Percentiles rank a stretch among this genome's conserved stretches.
Evolutionary conservation across 2,113 vertebrate genomes (phyloP).

Genomic region (Myotis brandtii): DNA sequence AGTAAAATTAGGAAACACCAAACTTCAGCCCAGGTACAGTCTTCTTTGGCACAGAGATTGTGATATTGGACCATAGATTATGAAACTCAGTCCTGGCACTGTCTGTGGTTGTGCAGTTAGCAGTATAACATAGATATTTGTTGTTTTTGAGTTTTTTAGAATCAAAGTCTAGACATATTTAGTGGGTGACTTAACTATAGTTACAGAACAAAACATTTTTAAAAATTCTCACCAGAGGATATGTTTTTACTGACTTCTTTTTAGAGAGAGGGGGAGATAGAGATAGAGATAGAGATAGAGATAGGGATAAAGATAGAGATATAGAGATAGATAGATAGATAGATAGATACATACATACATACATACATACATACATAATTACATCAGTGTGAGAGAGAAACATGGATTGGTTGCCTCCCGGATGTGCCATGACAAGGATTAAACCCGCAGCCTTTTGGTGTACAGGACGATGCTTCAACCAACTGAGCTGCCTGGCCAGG

Average conservation of each 20-base stretch:
- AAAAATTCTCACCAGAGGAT: not conserved
- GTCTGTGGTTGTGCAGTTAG: not conserved
- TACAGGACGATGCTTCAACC: not conserved
- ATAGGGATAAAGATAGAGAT: no score
- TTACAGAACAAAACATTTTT: not conserved
- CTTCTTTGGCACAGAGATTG: not conserved
- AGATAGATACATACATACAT: no score
- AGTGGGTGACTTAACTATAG: not conserved
- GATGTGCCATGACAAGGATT: not conserved
- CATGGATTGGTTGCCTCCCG: not conserved
- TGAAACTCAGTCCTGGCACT: not conserved
- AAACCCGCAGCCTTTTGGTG: not conserved
- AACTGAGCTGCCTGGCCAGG: not conserved
- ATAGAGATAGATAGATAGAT: no score
- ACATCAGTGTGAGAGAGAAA: not conserved
- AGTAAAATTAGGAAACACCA: conserved; percentile 5
- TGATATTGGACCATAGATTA: not conserved
- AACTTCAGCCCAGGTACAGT: not conserved
- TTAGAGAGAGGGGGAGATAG: not conserved
- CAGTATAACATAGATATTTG: not conserved
- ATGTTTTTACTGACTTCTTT: not conserved
- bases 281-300: no score
- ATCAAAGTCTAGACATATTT: not conserved
- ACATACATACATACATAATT: not conserved
- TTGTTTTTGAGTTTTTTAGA: conserved; percentile 6